Evolutionary conservation across 2,113 vertebrate species (phyloP), one percentile per base, ranked within the genome.

Genomic region (Caranx melampygus): DNA sequence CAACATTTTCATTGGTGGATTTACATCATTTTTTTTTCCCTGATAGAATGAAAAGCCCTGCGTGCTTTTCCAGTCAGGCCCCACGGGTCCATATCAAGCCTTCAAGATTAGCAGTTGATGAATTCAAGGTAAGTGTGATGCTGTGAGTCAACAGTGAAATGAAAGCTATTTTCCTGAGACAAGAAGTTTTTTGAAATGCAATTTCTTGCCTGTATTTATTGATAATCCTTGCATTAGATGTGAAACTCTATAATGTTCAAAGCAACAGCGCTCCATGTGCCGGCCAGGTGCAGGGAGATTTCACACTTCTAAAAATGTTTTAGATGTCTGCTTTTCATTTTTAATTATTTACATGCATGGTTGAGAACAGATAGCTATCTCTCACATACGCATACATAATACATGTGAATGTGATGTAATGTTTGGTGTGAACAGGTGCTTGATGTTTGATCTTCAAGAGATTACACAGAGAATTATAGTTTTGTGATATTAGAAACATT

Each of bases 401-500:
- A 59, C 35, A 60, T 51, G 45, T 49, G 40, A n/a, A 31, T 67
- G 61, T 59, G 5, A 12, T 54, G 21, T 51, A 15, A 47, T 20
- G 15, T 47, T 40, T 61, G 44, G 21, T 64, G 45, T 26, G 12
- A 68, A 72, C 45, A 51, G 2, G 18, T 18, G 45, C 84, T 70
- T 74, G 34, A 70, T 72, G 61, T 63, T 72, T 82, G 49, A 62
- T 63, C 72, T 78, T 55, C 55, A 73, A 74, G 34, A 40, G 0
- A 60, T 52, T 18, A 55, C 3, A 31, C 21, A n/a, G 61, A 31
- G 72, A 68, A 65, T 20, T 12, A 65, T 26, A 20, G 8, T 20
- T 21, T 10, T 11, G 6, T 64, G 49, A 51, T 21, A 54, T 52
- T 37, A 34, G 15, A 76, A 1, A 2, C 8, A 31, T 37, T 67